A percentile compares a stretch with the other conserved stretches of the same genome.
phyloP scores from a whole-genome alignment of 2,888 invertebrate genomes.

The Torymus tubicola region DNA sequence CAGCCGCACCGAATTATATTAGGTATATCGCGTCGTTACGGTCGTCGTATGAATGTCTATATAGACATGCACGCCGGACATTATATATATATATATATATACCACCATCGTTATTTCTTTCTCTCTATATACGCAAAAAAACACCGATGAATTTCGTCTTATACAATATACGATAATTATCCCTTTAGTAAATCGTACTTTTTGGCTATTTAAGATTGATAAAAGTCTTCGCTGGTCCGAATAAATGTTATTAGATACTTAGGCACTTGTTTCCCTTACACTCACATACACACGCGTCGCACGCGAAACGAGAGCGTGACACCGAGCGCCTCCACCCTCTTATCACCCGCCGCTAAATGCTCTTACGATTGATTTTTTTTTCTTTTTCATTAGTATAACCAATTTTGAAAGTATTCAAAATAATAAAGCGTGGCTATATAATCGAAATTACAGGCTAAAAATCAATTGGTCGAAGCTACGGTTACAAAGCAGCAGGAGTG shows the following conservation, averaged over 20 bases:
- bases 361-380: slow-evolving; percentile 15
- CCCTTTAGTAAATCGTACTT: slow-evolving; percentile 65
- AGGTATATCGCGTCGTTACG: no score
- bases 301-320: slow-evolving; percentile 37
- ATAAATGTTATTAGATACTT: slow-evolving; percentile 75
- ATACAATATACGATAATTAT: slow-evolving; percentile 54
- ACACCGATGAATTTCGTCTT: slow-evolving; percentile 38
- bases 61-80: no score
- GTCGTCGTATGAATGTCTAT: no score
- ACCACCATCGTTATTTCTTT: slow-evolving; percentile 48
- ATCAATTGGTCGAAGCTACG: not conserved
- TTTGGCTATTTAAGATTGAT: slow-evolving; percentile 69
- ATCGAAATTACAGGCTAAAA: no score
- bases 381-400: not conserved
- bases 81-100: no score
- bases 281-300: slow-evolving; percentile 33
- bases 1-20: no score
- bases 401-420: no score
- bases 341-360: not conserved
- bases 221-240: slow-evolving; percentile 75
- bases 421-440: no score
- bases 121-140: not conserved
- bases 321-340: slow-evolving; percentile 7
- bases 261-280: slow-evolving; percentile 73
- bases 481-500: not conserved